phyloP scores from a whole-genome alignment of 92 coral and sea anemone species.

The Isaurus tuberculatus region DNA sequence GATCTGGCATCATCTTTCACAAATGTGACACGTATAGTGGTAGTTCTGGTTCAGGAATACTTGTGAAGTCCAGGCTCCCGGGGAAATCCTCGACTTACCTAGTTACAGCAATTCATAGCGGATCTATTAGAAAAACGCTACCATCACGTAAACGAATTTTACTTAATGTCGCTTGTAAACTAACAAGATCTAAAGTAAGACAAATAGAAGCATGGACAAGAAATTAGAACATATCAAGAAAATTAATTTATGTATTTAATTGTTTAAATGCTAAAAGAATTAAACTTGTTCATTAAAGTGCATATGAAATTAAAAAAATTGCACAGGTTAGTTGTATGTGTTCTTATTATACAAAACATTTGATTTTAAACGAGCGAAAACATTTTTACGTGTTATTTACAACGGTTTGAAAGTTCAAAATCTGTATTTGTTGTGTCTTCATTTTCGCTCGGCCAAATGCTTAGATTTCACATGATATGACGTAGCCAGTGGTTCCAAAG shows the following conservation, averaged over 20 bases:
- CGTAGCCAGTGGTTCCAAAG: no score
- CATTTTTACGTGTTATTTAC: no score
- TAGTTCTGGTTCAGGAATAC: conserved; percentile 81
- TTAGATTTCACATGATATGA: no score
- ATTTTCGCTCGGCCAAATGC: no score
- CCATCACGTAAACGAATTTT: background rate
- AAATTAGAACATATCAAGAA: background rate
- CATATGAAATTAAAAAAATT: no score
- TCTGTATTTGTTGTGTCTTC: no score
- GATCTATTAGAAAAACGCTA: background rate
- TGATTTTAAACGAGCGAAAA: no score
- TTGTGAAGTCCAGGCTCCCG: conserved; percentile 36
- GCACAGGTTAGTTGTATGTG: no score
- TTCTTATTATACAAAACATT: no score
- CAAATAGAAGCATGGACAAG: conserved; percentile 34
- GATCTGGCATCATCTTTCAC: conserved; percentile 46
- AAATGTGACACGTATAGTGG: conserved; percentile 66
- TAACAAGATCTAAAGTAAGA: background rate
- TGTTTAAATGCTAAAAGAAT: background rate
- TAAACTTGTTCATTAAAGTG: background rate
- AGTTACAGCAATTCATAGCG: conserved; percentile 32
- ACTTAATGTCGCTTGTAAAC: conserved; percentile 17
- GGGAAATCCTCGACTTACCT: background rate
- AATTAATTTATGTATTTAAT: background rate
- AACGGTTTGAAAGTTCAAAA: no score